Percentiles rank a stretch among this genome's conserved stretches.
phyloP scores from a whole-genome alignment of 2,113 vertebrate species.

The Caracal caracal region DNA sequence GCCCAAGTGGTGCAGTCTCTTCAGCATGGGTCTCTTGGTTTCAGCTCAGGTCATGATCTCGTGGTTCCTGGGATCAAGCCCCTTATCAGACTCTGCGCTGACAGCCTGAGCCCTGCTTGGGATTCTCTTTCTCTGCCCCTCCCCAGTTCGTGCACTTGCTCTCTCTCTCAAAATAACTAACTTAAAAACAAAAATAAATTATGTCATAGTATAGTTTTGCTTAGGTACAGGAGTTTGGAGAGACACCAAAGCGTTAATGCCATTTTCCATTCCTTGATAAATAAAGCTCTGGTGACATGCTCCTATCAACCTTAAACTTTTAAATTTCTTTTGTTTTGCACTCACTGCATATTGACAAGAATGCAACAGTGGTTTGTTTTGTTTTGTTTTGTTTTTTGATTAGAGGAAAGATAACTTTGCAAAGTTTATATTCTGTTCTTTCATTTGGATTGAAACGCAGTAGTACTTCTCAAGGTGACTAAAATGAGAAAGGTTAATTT shows the following conservation, averaged over 20 bases:
- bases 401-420: conserved; percentile 48
- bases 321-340: background rate
- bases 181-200: background rate
- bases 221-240: background rate
- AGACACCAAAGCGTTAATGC: background rate
- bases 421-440: conserved; percentile 56
- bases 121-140: too few species aligned
- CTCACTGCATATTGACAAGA: conserved; percentile 33
- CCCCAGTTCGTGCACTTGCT: too few species aligned
- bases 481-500: conserved; percentile 73
- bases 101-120: too few species aligned
- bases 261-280: conserved; percentile 9
- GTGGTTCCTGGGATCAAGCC: too few species aligned
- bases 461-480: conserved; percentile 62
- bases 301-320: background rate
- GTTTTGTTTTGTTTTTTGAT: background rate
- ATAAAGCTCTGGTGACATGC: background rate
- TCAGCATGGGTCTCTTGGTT: too few species aligned
- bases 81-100: too few species aligned
- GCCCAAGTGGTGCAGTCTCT: too few species aligned
- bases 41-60: too few species aligned
- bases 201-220: background rate
- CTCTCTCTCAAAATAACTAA: too few species aligned
- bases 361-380: background rate
- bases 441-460: conserved; percentile 61